Evolutionary conservation across 1,140 invertebrate genomes (phyloP).

Genomic region (Drosophila setifemur): DNA sequence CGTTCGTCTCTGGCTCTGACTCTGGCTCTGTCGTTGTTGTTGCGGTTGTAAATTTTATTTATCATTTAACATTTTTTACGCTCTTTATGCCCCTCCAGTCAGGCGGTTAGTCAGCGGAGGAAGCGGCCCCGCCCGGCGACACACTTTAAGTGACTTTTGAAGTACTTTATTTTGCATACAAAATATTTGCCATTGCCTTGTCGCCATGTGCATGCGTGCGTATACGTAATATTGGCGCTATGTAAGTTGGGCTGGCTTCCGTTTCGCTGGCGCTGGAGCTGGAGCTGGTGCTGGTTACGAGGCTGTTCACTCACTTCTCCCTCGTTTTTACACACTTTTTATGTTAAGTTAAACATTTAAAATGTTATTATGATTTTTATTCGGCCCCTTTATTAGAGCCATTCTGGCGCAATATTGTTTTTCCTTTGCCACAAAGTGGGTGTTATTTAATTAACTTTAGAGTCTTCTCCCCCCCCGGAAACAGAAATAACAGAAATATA

Average conservation of each 20-base stretch:
- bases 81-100: constrained; percentile 61
- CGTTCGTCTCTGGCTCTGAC: not conserved
- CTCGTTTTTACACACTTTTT: constrained; percentile 24
- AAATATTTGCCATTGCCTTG: constrained; percentile 69
- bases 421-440: constrained; percentile 22
- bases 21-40: constrained; percentile 45
- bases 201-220: constrained; percentile 49
- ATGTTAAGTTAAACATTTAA: constrained; percentile 53
- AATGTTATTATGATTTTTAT: constrained; percentile 38
- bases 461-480: not conserved
- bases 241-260: constrained; percentile 33
- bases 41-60: constrained; percentile 81
- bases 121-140: constrained; percentile 23
- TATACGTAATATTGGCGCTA: constrained; percentile 62
- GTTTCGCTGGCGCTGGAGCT: not conserved
- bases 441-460: constrained; percentile 30
- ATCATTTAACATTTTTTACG: constrained; percentile 81
- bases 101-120: not conserved
- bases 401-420: constrained; percentile 27
- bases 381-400: constrained; percentile 11
- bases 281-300: constrained; percentile 9
- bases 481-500: not conserved
- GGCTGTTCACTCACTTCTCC: not conserved
- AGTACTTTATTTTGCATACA: constrained; percentile 80
- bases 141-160: constrained; percentile 77